These are phyloP conservation scores for Nylanderia fulva DNA, from an alignment of 1,140 invertebrate genomes.

Conservation along the genomic window DNA sequence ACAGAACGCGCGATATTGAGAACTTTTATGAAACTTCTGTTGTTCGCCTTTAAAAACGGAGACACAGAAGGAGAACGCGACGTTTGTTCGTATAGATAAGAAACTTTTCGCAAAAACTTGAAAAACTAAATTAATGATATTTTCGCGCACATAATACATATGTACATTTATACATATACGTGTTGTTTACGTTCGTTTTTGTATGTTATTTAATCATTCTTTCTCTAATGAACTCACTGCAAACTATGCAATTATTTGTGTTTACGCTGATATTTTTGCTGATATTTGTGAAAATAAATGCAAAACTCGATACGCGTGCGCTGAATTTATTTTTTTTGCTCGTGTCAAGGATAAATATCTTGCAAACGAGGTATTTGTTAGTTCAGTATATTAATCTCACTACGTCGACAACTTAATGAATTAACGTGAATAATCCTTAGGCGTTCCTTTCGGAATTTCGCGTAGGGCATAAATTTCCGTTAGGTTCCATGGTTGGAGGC, in stretches of 20 bases:
- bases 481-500: neutral
- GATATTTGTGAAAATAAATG: neutral
- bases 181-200: neutral
- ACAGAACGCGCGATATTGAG: conserved; percentile 45
- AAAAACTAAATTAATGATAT: neutral
- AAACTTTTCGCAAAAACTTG: neutral
- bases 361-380: neutral
- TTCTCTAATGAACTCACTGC: neutral
- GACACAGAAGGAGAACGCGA: neutral
- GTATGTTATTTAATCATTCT: neutral
- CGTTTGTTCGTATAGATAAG: conserved; percentile 20
- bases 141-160: neutral
- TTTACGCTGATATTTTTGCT: neutral
- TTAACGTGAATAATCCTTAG: conserved; percentile 14
- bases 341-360: conserved; percentile 28
- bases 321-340: neutral
- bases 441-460: conserved; percentile 8
- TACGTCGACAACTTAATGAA: neutral
- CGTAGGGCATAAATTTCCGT: conserved; percentile 1
- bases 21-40: conserved; percentile 34
- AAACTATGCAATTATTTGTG: neutral
- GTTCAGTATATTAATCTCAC: neutral
- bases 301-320: neutral
- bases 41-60: neutral
- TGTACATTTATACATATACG: neutral